phyloP scores from a whole-genome alignment of 2,113 vertebrate species.

The Cyprinodon tularosa region DNA sequence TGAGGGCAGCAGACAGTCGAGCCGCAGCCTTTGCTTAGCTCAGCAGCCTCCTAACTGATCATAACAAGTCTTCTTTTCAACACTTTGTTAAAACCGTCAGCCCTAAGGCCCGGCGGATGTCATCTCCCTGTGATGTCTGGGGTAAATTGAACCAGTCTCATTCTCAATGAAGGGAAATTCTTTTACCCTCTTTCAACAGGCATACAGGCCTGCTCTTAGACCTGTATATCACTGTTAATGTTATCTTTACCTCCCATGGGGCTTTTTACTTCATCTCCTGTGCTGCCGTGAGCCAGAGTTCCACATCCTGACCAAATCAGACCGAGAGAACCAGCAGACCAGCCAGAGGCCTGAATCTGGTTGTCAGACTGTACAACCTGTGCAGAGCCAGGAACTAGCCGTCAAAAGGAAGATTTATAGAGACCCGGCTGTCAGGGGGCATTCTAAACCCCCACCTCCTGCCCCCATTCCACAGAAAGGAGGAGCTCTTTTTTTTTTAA shows the following conservation, averaged over 20 bases:
- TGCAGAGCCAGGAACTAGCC: slow-evolving; percentile 86
- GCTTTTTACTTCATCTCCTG: slow-evolving; percentile 42
- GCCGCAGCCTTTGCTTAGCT: slow-evolving; percentile 44
- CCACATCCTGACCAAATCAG: slow-evolving; percentile 85
- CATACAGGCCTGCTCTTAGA: slow-evolving; percentile 72
- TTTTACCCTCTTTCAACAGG: slow-evolving; percentile 62
- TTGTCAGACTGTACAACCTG: slow-evolving; percentile 87
- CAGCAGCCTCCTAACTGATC: slow-evolving; percentile 30
- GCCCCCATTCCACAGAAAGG: slow-evolving; percentile 82
- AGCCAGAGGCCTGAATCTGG: slow-evolving; percentile 77
- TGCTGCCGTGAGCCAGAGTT: slow-evolving; percentile 33
- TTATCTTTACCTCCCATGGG: slow-evolving; percentile 88
- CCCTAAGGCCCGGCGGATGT: slow-evolving; percentile 10
- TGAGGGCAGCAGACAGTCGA: slow-evolving; percentile 65
- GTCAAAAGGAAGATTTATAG: slow-evolving; percentile 92
- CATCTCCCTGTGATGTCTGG: slow-evolving; percentile 25
- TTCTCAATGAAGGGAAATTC: slow-evolving; percentile 8
- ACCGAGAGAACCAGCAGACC: slow-evolving; percentile 33
- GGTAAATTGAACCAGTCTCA: slow-evolving; percentile 3
- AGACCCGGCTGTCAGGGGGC: slow-evolving; percentile 78
- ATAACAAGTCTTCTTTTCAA: slow-evolving; percentile 30
- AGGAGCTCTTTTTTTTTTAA: slow-evolving; percentile 87
- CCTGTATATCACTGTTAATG: slow-evolving; percentile 87
- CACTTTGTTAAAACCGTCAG: slow-evolving; percentile 24
- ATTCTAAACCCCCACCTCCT: slow-evolving; percentile 76